Evolutionary conservation across 2,797 vertebrate species (phyloP), one percentile per base, ranked within the genome.

Genomic region (Kryptopterus vitreolus): DNA sequence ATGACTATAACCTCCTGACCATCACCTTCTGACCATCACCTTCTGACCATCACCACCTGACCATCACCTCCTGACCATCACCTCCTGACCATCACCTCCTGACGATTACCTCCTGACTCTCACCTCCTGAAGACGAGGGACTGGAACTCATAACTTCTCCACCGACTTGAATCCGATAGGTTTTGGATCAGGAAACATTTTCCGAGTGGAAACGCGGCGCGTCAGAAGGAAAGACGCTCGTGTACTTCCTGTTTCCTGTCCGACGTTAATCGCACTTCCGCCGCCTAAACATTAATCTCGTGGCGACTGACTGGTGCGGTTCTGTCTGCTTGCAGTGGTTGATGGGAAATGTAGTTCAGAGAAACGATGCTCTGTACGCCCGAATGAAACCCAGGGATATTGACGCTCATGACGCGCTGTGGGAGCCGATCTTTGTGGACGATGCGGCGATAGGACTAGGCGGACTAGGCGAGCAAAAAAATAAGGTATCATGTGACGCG

Each of bases 351-450:
- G 92, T 94, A 61, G 93, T 95, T 76, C 93, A 93, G 87, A 91
- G 93, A 91, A 93, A 94, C 61, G 93, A 94, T 81, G 92, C 93
- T 63, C 86, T 95, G 84, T 95, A 94, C 75, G 92, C 93, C 75
- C 91, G 94, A 88, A 95, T 94, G 93, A 95, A 93, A 84, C 93
- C 94, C 84, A 90, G 93, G 83, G 94, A 95, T 77, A 90, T 94
- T 8, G 93, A 94, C 38, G 92, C 90, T 26, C 93, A 93, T 70
- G 93, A 94, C 82, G 88, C 94, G 0, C 91, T 95, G 90, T 95
- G 94, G 94, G 94, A 95, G 66, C 94, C 94, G 0, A 94, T 95
- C 85, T 95, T 95, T 88, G 88, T 95, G 88, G 94, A 94, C 59
- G 93, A 95, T 29, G 90, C 91, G 63, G 89, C 90, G 13, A 89